Evolutionary conservation across 2,113 vertebrate genomes (phyloP), one percentile per base, ranked within the genome.

Genomic region (Rhynchopsitta pachyrhyncha): DNA sequence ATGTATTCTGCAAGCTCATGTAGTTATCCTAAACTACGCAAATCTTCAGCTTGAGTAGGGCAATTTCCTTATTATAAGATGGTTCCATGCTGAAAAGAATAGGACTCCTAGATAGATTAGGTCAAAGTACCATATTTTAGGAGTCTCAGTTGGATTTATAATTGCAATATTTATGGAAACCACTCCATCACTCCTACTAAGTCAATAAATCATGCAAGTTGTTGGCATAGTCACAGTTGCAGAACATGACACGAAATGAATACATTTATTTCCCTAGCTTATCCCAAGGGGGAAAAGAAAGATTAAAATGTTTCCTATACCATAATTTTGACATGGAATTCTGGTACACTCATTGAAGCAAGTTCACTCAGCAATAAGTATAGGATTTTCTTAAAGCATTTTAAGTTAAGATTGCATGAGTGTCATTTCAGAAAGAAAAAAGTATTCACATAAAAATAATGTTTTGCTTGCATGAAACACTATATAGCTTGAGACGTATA

Each of bases 231-330:
- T 47, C 39, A 77, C 22, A 85, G 31, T 42, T 69, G 49, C 37
- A 76, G 27, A 63, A 69, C 0, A 1, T 22, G 11, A 18, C 14
- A 76, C 50, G 42, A 85, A 82, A 87, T 19, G 42, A 31, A 17
- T 23, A 79, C 6, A 9, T 6, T 2, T 35, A 37, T 76, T 91
- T 73, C n/a, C 68, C 50, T 41, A 60, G n/a, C 6, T 79, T 55
- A 47, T 24, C 0, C 0, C 13, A 16, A 33, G 28, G 24, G 20
- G 17, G 17, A 92, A 81, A 9, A 53, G 44, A 68, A 47, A 44
- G 11, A 59, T 28, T 29, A 33, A 79, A 82, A 93, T 31, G 3
- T 8, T 68, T 82, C 59, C 22, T 27, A 8, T 33, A 28, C 13
- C 55, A 7, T 24, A 63, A 49, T 59, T 87, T 46, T 59, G 37